Percentiles rank a stretch among this genome's conserved stretches.
phyloP scores from a whole-genome alignment of 2,113 vertebrate genomes.

The Collichthys lucidus region DNA sequence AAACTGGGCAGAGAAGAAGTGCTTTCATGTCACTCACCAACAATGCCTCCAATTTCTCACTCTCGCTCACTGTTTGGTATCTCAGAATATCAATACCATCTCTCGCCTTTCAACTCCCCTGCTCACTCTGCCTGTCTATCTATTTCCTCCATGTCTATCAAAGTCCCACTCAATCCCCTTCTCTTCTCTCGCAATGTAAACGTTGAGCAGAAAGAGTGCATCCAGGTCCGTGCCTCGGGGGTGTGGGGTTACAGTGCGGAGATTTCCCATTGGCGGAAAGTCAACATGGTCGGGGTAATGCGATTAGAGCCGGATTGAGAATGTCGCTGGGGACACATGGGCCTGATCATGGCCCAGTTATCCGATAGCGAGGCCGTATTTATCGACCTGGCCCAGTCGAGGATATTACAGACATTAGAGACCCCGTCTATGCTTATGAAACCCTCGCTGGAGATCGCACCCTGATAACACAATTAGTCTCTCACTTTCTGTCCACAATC shows the following conservation, averaged over 20 bases:
- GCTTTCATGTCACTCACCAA: conserved; percentile 52
- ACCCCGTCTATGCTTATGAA: conserved; percentile 76
- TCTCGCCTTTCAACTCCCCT: conserved; percentile 65
- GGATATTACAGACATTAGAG: conserved; percentile 82
- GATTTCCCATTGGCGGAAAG: conserved; percentile 86
- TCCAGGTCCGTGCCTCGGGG: conserved; percentile 69
- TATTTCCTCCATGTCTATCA: conserved; percentile 72
- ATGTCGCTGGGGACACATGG: conserved; percentile 84
- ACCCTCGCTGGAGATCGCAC: conserved; percentile 70
- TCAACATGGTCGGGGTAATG: conserved; percentile 84
- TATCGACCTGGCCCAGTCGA: conserved; percentile 75
- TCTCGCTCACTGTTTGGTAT: conserved; percentile 40
- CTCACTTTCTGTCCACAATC: conserved; percentile 79
- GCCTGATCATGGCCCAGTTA: conserved; percentile 84
- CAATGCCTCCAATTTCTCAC: conserved; percentile 41
- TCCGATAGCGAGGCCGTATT: conserved; percentile 81
- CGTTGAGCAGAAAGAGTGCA: conserved; percentile 65
- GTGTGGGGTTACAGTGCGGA: conserved; percentile 85
- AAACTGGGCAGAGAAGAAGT: conserved; percentile 27
- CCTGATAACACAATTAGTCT: conserved; percentile 80
- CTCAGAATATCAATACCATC: conserved; percentile 59
- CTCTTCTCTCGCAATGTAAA: conserved; percentile 65
- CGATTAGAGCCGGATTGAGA: conserved; percentile 83
- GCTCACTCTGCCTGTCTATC: conserved; percentile 59
- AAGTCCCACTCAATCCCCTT: conserved; percentile 67